Percentiles rank a stretch among this genome's conserved stretches.
Evolutionary conservation across 2,888 invertebrate species (phyloP).

Genomic region (Trichogramma evanescens): DNA sequence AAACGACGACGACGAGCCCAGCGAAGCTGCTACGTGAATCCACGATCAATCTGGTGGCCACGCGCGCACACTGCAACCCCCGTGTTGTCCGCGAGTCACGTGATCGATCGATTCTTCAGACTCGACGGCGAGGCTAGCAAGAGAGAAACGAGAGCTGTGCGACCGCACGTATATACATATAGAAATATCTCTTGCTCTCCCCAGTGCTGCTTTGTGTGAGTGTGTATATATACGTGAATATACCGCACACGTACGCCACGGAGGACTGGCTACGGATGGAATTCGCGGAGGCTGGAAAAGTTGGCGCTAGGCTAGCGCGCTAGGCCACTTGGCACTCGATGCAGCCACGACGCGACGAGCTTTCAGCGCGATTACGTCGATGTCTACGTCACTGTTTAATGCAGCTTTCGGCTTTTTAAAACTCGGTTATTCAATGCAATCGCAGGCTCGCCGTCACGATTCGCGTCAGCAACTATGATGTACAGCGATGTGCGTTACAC

Average conservation of each 20-base stretch:
- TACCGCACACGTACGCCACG: not conserved
- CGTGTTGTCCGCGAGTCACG: constrained; percentile 16
- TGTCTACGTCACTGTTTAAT: too few relatives aligned
- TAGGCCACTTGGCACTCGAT: too few relatives aligned
- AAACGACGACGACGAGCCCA: not conserved
- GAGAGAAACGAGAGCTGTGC: too few relatives aligned
- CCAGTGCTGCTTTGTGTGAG: not conserved
- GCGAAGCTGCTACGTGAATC: constrained; percentile 4
- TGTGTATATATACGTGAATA: not conserved
- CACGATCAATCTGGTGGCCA: constrained; percentile 10
- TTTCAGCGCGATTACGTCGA: too few relatives aligned
- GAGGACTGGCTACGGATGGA: too few relatives aligned
- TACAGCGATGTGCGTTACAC: too few relatives aligned
- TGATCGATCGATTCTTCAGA: constrained; percentile 24
- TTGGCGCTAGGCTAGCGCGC: not conserved
- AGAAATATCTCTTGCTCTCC: constrained; percentile 3
- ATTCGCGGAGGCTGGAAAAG: not conserved
- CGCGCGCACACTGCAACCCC: constrained; percentile 14
- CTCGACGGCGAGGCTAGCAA: too few relatives aligned
- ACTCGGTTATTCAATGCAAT: too few relatives aligned
- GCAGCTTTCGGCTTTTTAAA: too few relatives aligned
- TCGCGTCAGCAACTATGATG: too few relatives aligned
- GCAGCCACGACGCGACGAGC: too few relatives aligned
- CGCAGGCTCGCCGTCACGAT: too few relatives aligned
- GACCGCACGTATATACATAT: not conserved